Base-by-base conservation (phyloP, 2,113 vertebrate genomes). In the Sardina pilchardus region DNA sequence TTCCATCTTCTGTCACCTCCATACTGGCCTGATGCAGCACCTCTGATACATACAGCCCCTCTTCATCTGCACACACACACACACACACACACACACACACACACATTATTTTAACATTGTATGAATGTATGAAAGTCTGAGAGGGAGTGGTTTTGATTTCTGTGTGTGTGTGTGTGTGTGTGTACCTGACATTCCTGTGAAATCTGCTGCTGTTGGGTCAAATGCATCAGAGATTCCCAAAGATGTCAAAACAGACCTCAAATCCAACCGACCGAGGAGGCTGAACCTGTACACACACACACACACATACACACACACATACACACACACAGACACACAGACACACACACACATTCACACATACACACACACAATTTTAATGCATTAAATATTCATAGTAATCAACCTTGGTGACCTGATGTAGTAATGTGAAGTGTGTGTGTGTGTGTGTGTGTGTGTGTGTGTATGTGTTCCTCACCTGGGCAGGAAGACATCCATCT, bases 101-200 rank as follows among this genome's bases (percentile, higher is more conserved):
- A 56, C 48, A 50, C 48, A 50, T 3, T 42, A 42, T 47, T 47
- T 8, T 47, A 6, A 6, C 39, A 14, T 47, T 1, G 50, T 19
- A 14, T 53, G 16, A 2, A 2, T 53, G 17, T 53, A 14, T 53
- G 16, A 14, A 1, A 19, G 48, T 50, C 3, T 50, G 16, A 3
- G 45, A 3, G 12, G 12, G 16, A 3, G 16, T 50, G 48, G 8
- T 14, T n/a, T n/a, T 81, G 81, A 14, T 19, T 9, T 44, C 0
- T 50, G 50, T 45, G 67, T 42, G 39, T 84, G 59, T 67, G 63
- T 56, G 53, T 59, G 63, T 34, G 63, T 71, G 26, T 71, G 26
- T 84, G 93, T 93, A 98, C 97, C 96, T 96, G 97, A 97, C 91
- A 98, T 96, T 87, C 96, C 96, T 83, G 94, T 95, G 92, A 98